Evolutionary conservation across 2,113 vertebrate genomes (phyloP).

Genomic region (Pandion haliaetus): DNA sequence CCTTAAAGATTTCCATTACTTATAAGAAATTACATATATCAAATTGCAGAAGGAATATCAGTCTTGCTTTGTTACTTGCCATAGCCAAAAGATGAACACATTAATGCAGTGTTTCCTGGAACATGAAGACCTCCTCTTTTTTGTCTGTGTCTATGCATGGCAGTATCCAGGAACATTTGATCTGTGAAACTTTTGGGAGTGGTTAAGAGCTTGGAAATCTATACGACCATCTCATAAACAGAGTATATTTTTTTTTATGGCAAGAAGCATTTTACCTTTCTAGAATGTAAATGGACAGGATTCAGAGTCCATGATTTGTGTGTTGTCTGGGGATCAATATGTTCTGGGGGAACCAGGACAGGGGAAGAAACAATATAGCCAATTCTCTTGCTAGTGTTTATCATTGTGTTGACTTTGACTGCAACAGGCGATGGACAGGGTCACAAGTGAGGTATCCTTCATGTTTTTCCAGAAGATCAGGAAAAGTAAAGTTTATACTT

Average conservation of each 20-base stretch:
- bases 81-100: not conserved
- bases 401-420: not conserved
- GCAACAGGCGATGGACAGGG: not conserved
- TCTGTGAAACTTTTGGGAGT: not conserved
- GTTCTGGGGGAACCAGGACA: not conserved
- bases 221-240: not conserved
- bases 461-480: not conserved
- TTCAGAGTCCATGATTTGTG: not conserved
- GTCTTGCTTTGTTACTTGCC: not conserved
- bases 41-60: not conserved
- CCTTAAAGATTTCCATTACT: not conserved
- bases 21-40: not conserved
- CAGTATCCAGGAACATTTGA: not conserved
- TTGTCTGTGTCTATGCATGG: not conserved
- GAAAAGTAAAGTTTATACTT: not conserved
- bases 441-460: not conserved
- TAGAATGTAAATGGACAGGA: not conserved
- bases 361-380: not conserved
- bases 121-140: not conserved
- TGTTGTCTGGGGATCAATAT: not conserved
- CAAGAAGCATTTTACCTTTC: not conserved
- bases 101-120: not conserved
- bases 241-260: not conserved
- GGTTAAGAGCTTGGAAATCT: not conserved
- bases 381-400: not conserved